phyloP scores from a whole-genome alignment of 1,140 invertebrate genomes.

The Apis mellifera region DNA sequence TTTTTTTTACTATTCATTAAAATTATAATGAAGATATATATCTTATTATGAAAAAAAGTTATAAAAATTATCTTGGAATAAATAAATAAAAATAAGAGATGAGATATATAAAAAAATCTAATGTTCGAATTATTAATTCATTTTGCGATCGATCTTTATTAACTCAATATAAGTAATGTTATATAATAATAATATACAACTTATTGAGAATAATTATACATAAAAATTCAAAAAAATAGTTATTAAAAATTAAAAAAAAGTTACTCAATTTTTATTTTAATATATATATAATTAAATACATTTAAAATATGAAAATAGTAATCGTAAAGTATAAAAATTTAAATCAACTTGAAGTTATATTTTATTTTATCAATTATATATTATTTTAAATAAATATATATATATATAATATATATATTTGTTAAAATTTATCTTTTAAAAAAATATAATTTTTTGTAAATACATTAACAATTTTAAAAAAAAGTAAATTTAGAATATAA shows the following conservation, averaged over 20 bases:
- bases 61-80: not conserved
- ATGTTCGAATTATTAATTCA: not conserved
- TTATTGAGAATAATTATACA: conserved; percentile 1
- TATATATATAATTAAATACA: too few species aligned
- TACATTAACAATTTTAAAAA: not conserved
- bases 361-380: not conserved
- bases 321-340: not conserved
- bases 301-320: not conserved
- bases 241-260: not conserved
- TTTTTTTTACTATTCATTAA: not conserved
- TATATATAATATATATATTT: not conserved
- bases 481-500: not conserved
- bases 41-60: not conserved
- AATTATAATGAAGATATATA: not conserved
- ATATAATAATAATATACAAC: not conserved
- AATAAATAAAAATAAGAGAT: not conserved
- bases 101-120: not conserved
- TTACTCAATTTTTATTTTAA: not conserved
- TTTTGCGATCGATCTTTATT: not conserved
- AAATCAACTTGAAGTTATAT: not conserved
- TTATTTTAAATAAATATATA: not conserved
- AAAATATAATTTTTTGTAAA: not conserved
- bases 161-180: too few species aligned
- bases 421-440: not conserved
- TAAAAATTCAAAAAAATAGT: not conserved